Evolutionary conservation across 2,888 invertebrate species (phyloP).

Genomic region (Plusia festucae): DNA sequence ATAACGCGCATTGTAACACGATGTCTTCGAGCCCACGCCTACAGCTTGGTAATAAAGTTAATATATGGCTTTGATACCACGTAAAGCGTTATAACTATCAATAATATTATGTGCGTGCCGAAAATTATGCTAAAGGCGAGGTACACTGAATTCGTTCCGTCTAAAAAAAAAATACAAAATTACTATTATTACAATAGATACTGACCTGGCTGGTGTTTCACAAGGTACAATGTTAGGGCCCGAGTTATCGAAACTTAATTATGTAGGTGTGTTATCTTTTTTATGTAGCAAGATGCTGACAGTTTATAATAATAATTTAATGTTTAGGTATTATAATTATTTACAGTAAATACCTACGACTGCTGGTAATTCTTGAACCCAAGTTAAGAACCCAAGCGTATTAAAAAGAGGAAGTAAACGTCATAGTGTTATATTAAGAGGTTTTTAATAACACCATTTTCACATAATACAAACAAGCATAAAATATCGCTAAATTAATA

Average conservation of each 20-base stretch:
- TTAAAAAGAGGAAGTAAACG: no score
- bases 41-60: conserved; percentile 53
- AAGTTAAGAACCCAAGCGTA: no score
- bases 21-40: conserved; percentile 54
- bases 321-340: background rate
- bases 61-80: conserved; percentile 53
- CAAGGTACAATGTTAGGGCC: conserved; percentile 14
- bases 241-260: background rate
- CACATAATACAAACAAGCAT: background rate
- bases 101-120: conserved; percentile 49
- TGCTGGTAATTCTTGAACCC: no score
- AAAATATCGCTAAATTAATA: background rate
- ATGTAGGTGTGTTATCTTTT: no score
- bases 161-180: conserved; percentile 12
- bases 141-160: conserved; percentile 30
- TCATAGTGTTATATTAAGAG: no score
- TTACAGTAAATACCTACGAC: no score
- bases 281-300: no score
- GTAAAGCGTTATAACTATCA: conserved; percentile 55
- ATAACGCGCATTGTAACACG: conserved; percentile 50
- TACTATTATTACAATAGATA: background rate
- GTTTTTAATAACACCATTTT: no score
- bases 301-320: no score
- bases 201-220: background rate
- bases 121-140: conserved; percentile 52